Percentiles rank a stretch among this genome's conserved stretches.
Evolutionary conservation across 2,888 invertebrate genomes (phyloP).

Genomic region (Pantelozetes paolii): DNA sequence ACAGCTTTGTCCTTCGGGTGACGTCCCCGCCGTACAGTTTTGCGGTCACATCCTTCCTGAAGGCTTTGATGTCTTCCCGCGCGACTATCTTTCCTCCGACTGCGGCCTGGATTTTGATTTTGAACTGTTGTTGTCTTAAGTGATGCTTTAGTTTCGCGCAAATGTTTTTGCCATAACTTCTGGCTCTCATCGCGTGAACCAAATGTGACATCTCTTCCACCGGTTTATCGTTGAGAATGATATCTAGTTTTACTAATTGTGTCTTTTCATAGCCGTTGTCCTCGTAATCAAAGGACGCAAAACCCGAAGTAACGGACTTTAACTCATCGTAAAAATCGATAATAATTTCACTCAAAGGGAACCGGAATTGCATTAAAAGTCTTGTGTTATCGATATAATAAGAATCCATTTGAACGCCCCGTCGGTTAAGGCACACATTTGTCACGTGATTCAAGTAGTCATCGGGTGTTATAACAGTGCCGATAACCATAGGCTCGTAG

Average conservation of each 20-base stretch:
- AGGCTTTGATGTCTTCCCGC: conserved; percentile 78
- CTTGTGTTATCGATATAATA: conserved; percentile 75
- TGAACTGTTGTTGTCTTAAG: conserved; percentile 80
- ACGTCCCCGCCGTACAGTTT: conserved; percentile 92
- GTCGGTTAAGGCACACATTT: conserved; percentile 58
- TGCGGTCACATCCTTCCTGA: conserved; percentile 85
- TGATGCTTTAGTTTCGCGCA: conserved; percentile 72
- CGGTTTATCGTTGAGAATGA: conserved; percentile 70
- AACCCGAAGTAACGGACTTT: conserved; percentile 85
- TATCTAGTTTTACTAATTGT: conserved; percentile 69
- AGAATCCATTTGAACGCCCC: conserved; percentile 67
- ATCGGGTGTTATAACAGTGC: conserved; percentile 81
- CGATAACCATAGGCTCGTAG: conserved; percentile 79
- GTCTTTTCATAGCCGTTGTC: conserved; percentile 73
- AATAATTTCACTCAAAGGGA: conserved; percentile 90
- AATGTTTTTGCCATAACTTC: conserved; percentile 63
- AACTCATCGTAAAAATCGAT: conserved; percentile 89
- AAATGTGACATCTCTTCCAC: conserved; percentile 81
- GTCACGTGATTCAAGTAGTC: conserved; percentile 51
- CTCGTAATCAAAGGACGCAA: conserved; percentile 89
- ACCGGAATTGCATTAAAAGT: conserved; percentile 71
- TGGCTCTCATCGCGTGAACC: conserved; percentile 67
- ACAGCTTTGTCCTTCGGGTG: conserved; percentile 78
- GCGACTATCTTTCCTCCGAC: conserved; percentile 73
- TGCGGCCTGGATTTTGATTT: conserved; percentile 77